Conservation (phyloP, 1,140 invertebrate genomes). For the Gonatopus flavifemur region DNA sequence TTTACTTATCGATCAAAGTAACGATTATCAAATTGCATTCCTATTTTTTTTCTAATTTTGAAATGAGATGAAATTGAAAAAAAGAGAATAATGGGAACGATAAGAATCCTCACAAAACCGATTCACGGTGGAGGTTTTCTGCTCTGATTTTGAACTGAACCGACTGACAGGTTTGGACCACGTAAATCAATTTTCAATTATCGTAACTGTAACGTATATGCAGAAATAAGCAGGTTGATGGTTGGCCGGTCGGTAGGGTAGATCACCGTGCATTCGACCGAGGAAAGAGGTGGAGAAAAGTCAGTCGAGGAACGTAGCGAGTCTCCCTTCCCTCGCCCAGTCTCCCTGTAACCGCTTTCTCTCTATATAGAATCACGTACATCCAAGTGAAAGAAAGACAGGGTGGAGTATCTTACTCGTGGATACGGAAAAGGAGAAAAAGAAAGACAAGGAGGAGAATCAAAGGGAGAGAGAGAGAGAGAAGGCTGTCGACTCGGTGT, state of each 20-base stretch:
- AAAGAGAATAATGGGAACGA: too few species aligned
- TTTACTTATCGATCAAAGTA: too few species aligned
- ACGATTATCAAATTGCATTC: too few species aligned
- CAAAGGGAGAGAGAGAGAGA: slow-evolving; percentile 3
- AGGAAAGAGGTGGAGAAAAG: slow-evolving; percentile 27
- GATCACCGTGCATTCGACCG: slow-evolving; percentile 23
- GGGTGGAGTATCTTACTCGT: slow-evolving; percentile 1
- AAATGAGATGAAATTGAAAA: too few species aligned
- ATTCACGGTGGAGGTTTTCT: slow-evolving; percentile 20
- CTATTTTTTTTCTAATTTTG: too few species aligned
- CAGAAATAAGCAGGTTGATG: slow-evolving; percentile 4
- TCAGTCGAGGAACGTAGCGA: slow-evolving; percentile 16
- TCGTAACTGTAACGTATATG: slow-evolving; percentile 35
- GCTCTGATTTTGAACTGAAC: slow-evolving; percentile 41
- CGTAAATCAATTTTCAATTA: slow-evolving; percentile 62
- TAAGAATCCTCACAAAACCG: slow-evolving; percentile 25
- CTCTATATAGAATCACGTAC: slow-evolving; percentile 20
- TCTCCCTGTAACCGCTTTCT: neutral
- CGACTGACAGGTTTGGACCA: slow-evolving; percentile 52
- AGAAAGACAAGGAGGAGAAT: slow-evolving; percentile 8
- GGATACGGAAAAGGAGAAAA: slow-evolving; percentile 17
- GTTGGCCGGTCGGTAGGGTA: slow-evolving; percentile 22
- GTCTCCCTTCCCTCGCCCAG: slow-evolving; percentile 11
- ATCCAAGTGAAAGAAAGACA: slow-evolving; percentile 8
- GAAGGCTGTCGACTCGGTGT: slow-evolving; percentile 33